Percentiles rank a stretch among this genome's conserved stretches.
Evolutionary conservation across 2,888 invertebrate genomes (phyloP).

Genomic region (Tortricodes alternella): DNA sequence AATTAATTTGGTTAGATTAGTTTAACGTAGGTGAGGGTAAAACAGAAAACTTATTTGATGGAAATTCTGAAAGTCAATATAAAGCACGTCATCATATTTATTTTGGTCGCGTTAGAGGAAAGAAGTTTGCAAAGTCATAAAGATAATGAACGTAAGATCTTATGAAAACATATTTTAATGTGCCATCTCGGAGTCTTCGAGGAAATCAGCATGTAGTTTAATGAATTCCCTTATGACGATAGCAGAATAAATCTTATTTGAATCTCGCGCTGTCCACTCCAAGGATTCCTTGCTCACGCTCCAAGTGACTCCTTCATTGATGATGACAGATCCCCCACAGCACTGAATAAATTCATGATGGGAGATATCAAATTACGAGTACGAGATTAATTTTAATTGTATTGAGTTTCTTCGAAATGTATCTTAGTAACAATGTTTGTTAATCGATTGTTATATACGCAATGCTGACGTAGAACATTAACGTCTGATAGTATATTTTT

Average conservation of each 20-base stretch:
- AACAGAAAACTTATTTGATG: neutral
- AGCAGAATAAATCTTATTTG: conserved; percentile 16
- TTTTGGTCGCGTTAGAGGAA: neutral
- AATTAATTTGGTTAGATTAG: conserved; percentile 34
- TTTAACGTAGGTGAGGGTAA: conserved; percentile 21
- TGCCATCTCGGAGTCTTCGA: neutral
- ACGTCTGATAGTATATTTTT: conserved; percentile 45
- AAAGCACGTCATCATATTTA: neutral
- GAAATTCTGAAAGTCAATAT: too few species aligned
- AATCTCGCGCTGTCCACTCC: neutral
- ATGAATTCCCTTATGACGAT: conserved; percentile 21
- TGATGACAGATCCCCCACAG: conserved; percentile 22
- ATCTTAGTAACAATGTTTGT: conserved; percentile 6
- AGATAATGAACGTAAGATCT: neutral
- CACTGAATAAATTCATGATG: conserved; percentile 19
- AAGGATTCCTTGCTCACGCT: neutral
- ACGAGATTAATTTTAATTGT: conserved; percentile 25
- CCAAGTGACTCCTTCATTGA: conserved; percentile 16
- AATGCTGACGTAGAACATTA: conserved; percentile 31
- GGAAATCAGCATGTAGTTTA: conserved; percentile 13
- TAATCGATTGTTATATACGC: conserved; percentile 29
- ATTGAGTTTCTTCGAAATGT: conserved; percentile 14
- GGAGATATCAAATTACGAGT: conserved; percentile 21
- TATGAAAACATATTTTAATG: conserved; percentile 1
- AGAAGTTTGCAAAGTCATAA: conserved; percentile 2